These are phyloP conservation scores for Hemibagrus guttatus DNA, from an alignment of 2,797 vertebrate genomes.

Conservation along the genomic window DNA sequence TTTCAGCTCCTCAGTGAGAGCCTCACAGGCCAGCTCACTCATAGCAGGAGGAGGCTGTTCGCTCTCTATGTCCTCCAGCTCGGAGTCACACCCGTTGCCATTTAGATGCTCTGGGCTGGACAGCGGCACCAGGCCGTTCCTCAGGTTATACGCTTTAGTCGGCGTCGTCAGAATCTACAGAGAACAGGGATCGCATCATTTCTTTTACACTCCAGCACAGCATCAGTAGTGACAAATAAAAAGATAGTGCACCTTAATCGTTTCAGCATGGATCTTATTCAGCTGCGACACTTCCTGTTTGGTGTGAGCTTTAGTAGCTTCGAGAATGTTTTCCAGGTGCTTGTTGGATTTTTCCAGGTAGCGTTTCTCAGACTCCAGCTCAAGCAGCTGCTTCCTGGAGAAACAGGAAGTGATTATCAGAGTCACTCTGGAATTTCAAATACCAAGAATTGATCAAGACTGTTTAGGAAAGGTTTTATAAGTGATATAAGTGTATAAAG, in stretches of 20 bases:
- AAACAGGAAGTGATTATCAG: constrained; percentile 43
- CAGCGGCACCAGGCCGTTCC: constrained; percentile 75
- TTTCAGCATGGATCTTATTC: constrained; percentile 90
- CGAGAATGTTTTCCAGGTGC: constrained; percentile 92
- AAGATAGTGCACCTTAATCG: constrained; percentile 82
- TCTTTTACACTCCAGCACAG: not conserved
- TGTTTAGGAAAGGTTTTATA: not conserved
- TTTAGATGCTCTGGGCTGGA: constrained; percentile 81
- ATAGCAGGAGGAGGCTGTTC: constrained; percentile 86
- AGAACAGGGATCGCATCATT: no score
- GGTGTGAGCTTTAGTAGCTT: constrained; percentile 88
- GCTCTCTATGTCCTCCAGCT: constrained; percentile 74
- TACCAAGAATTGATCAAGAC: not conserved
- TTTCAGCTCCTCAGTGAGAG: constrained; percentile 86
- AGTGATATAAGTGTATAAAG: not conserved
- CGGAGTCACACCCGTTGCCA: constrained; percentile 46
- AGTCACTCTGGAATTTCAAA: not conserved
- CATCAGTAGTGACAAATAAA: no score
- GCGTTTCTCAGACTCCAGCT: constrained; percentile 88
- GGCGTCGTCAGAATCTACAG: constrained; percentile 89
- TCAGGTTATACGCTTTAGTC: constrained; percentile 84
- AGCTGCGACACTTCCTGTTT: constrained; percentile 88
- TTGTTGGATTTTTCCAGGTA: constrained; percentile 88
- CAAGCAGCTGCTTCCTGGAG: constrained; percentile 85
- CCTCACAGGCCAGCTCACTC: constrained; percentile 84